phyloP scores from a whole-genome alignment of 2,888 invertebrate species.

The Acanthosoma haemorrhoidale region DNA sequence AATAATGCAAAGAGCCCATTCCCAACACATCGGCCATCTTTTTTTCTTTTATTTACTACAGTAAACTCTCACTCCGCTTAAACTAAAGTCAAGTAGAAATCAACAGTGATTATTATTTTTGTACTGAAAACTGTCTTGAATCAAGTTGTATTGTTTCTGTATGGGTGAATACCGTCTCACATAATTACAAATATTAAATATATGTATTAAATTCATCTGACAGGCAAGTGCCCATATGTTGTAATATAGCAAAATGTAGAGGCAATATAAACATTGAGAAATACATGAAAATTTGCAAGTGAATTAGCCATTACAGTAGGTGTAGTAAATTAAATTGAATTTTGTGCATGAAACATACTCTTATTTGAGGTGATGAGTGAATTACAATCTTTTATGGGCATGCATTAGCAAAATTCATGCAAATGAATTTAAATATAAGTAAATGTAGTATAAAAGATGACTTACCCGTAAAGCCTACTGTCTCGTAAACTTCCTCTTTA shows the following conservation, averaged over 20 bases:
- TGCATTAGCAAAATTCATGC: conserved; percentile 31
- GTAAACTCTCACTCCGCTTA: conserved; percentile 39
- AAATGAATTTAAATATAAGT: conserved; percentile 25
- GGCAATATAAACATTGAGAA: neutral
- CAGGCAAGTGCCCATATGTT: neutral
- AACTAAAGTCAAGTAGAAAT: neutral
- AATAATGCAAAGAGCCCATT: conserved; percentile 18
- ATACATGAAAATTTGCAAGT: conserved; percentile 18
- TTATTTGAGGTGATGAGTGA: conserved; percentile 14
- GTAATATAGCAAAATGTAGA: neutral
- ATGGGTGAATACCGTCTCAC: too few relatives aligned
- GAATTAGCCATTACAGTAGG: conserved; percentile 25
- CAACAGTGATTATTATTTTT: neutral
- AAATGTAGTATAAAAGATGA: conserved; percentile 41
- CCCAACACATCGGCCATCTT: conserved; percentile 28
- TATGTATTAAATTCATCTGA: too few relatives aligned
- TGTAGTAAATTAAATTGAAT: conserved; percentile 23
- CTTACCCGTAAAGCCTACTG: conserved; percentile 81
- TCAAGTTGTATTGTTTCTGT: neutral
- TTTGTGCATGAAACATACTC: conserved; percentile 24
- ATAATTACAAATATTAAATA: too few relatives aligned
- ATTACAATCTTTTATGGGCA: conserved; percentile 8
- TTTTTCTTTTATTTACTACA: neutral
- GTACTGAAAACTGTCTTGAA: neutral
- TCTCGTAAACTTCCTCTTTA: conserved; percentile 81